Percentiles rank a stretch among this genome's conserved stretches.
Evolutionary conservation across 2,888 invertebrate genomes (phyloP).

Genomic region (Holacanthella duospinosa): DNA sequence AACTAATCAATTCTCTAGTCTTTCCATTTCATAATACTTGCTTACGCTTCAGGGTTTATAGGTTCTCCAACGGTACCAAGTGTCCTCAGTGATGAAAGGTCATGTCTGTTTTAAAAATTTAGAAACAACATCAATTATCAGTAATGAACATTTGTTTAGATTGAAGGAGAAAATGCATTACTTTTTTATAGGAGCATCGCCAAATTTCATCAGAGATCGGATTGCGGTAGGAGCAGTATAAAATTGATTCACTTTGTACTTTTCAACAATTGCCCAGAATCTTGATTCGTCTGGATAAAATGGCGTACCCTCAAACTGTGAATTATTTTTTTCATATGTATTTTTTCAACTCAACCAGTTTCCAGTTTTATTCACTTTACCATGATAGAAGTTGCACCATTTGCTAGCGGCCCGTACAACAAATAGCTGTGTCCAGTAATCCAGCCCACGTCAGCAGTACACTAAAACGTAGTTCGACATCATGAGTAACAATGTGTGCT

Average conservation of each 20-base stretch:
- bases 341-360: no score
- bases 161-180: constrained; percentile 38
- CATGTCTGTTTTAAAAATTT: constrained; percentile 47
- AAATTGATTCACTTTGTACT: constrained; percentile 89
- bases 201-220: constrained; percentile 88
- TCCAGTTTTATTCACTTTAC: constrained; percentile 54
- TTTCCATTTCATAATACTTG: background rate
- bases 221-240: constrained; percentile 99
- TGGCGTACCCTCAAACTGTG: constrained; percentile 91
- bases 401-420: constrained; percentile 87
- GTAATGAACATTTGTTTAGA: background rate
- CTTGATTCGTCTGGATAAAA: constrained; percentile 87
- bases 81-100: constrained; percentile 58
- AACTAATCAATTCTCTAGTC: no score
- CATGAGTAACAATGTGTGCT: no score
- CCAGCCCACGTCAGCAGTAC: constrained; percentile 77
- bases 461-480: constrained; percentile 54
- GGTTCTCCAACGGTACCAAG: constrained; percentile 98
- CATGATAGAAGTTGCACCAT: constrained; percentile 86
- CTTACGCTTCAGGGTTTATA: constrained; percentile 82
- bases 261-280: constrained; percentile 85
- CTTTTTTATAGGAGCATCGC: constrained; percentile 70
- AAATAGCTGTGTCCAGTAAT: constrained; percentile 86
- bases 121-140: background rate
- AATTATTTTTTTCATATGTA: background rate